A percentile compares a stretch with the other conserved stretches of the same genome.
These are phyloP conservation scores for Hippocampus guttulatus DNA, from an alignment of 2,113 vertebrate species.

Conservation along the genomic window DNA sequence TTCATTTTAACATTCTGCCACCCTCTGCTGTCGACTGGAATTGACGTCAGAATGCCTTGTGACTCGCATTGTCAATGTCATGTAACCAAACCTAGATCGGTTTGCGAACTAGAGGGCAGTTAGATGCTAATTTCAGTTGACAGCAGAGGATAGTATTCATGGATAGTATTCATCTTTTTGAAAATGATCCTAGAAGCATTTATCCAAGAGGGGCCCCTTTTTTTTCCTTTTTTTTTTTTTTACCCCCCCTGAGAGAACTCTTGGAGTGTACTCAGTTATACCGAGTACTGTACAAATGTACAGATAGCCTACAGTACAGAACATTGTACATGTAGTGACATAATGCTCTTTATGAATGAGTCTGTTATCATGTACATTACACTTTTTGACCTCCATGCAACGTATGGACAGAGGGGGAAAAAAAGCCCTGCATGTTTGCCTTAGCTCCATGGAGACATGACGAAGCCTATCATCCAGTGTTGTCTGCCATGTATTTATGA, in stretches of 20 bases:
- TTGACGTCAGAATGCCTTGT: too few relatives aligned
- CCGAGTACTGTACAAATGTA: background rate
- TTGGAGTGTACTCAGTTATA: background rate
- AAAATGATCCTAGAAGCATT: background rate
- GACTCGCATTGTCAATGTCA: too few relatives aligned
- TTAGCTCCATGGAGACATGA: constrained; percentile 31
- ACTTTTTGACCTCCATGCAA: background rate
- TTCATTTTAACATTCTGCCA: too few relatives aligned
- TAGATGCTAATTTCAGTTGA: too few relatives aligned
- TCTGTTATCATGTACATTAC: background rate
- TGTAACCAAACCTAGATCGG: too few relatives aligned
- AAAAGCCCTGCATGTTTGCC: constrained; percentile 25
- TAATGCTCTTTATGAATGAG: background rate
- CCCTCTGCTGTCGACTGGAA: too few relatives aligned
- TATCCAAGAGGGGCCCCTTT: background rate
- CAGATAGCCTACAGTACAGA: background rate
- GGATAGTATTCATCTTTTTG: background rate
- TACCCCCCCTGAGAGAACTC: background rate
- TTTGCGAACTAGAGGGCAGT: too few relatives aligned
- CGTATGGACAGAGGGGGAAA: background rate
- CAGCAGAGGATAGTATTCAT: too few relatives aligned
- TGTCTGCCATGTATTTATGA: constrained; percentile 56
- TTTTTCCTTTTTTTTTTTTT: too few relatives aligned
- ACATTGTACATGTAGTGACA: background rate
- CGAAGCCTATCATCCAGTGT: constrained; percentile 42